phyloP scores from a whole-genome alignment of 2,888 invertebrate genomes.

The Pristionchus exspectatus region DNA sequence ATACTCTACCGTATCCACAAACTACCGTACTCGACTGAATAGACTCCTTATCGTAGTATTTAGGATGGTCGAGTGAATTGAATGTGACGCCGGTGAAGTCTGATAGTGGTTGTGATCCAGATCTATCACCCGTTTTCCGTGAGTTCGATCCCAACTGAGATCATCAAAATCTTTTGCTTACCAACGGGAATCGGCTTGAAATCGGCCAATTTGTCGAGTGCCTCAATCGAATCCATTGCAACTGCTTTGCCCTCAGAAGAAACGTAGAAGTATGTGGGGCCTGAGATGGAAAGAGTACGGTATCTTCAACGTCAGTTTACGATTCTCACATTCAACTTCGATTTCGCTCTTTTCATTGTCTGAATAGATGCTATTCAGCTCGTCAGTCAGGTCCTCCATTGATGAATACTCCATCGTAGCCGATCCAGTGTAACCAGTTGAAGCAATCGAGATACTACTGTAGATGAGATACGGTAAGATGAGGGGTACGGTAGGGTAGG shows the following conservation, averaged over 20 bases:
- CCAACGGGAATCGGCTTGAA: constrained; percentile 1
- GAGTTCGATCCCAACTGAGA: background rate
- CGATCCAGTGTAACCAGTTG: background rate
- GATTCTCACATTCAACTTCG: constrained; percentile 12
- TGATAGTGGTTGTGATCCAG: background rate
- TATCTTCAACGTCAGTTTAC: background rate
- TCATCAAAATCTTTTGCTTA: background rate
- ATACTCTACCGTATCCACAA: background rate
- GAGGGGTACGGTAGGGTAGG: constrained; percentile 1
- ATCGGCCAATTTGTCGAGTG: background rate
- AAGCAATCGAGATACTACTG: background rate
- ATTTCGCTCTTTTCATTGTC: background rate
- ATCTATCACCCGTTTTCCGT: background rate
- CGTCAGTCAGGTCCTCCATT: background rate
- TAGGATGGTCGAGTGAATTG: background rate
- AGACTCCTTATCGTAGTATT: background rate
- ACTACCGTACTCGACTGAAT: background rate
- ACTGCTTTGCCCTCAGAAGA: background rate
- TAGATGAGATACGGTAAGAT: background rate
- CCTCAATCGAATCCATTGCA: constrained; percentile 19
- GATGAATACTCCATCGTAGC: background rate
- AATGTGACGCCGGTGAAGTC: background rate
- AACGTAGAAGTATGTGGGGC: background rate
- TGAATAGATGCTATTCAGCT: background rate
- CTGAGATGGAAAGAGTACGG: background rate